Base-by-base conservation (phyloP, 2,888 invertebrate species). In the Heliconius aoede region DNA sequence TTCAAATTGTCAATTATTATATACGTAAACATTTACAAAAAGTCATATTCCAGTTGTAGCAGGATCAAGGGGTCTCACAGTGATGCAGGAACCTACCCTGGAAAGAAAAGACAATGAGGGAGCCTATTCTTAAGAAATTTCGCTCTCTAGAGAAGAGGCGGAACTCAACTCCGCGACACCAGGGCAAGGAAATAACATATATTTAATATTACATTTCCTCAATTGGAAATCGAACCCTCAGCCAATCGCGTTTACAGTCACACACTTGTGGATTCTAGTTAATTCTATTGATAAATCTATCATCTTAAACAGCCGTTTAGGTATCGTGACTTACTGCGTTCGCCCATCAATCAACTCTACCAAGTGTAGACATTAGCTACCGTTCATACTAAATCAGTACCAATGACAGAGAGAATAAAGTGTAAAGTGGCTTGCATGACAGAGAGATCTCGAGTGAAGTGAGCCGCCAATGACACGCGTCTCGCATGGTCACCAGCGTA, bases 401-500 rank as follows among this genome's bases (percentile, higher is more conserved):
- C 58, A 79, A 26, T 18, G 55, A 26, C 26, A 26, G 69, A n/a
- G 21, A 72, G 36, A 72, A 80, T 79, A 80, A 64, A 76, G 80
- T 24, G 18, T 76, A 72, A 69, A 73, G 26, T 76, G 3, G 78
- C 71, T 28, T 80, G 76, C 46, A n/a, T 24, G 30, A 73, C 72
- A 21, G 36, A 65, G 40, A 58, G 61, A 74, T 67, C 67, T 80
- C 76, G 64, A 71, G 72, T 76, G 78, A 74, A 75, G 69, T 80
- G 51, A 77, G 65, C 81, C 79, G 79, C 89, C 88, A 89, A 88
- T 89, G 79, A 84, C 80, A 80, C 81, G 77, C 79, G 85, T 84
- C 81, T 79, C 85, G 86, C 86, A 85, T 88, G 87, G 86, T 81
- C 81, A 84, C 83, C 78, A 79, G 81, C 72, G 85, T 84, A 84